Evolutionary conservation across 2,113 vertebrate genomes (phyloP), one percentile per base, ranked within the genome.

Genomic region (Tor tambroides): DNA sequence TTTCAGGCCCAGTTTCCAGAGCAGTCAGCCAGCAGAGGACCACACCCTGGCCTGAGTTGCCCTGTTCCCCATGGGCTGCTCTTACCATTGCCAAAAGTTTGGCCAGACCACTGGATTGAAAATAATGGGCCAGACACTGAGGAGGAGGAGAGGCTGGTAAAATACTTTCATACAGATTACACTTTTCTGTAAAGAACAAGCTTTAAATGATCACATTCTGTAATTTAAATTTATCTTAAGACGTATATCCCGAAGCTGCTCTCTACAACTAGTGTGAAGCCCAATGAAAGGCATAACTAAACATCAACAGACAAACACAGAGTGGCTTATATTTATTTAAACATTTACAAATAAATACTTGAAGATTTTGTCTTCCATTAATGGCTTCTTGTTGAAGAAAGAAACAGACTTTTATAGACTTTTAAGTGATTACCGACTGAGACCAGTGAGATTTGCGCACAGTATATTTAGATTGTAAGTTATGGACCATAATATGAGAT

Each of bases 271-370:
- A 51, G 81, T 83, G 83, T 81, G 86, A 88, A 26, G 80, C 80
- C 82, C 86, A 84, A 76, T 87, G 83, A 86, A 85, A 76, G 26
- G 51, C 84, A 83, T 77, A 67, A 86, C 94, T 95, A 94, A 94
- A 96, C 94, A 93, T 90, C 80, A 90, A 93, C 90, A 95, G 94
- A 95, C 94, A 95, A 95, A 93, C 86, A 80, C 85, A 92, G 87
- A 91, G 89, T 94, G 91, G 92, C 91, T 89, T 91, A 88, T 91
- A 92, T 92, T 90, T 93, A 90, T 91, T 93, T 91, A 89, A 91
- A 93, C 92, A 95, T 95, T 94, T 95, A 95, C 94, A 96, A 96
- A 96, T 96, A 95, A 96, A 96, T 96, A 95, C 83, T 92, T 89
- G 59, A 61, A 59, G 79, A 74, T 86, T 91, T 90, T 87, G 69